Evolutionary conservation across 2,113 vertebrate species (phyloP), one percentile per base, ranked within the genome.

Genomic region (Odontophorus gujanensis): DNA sequence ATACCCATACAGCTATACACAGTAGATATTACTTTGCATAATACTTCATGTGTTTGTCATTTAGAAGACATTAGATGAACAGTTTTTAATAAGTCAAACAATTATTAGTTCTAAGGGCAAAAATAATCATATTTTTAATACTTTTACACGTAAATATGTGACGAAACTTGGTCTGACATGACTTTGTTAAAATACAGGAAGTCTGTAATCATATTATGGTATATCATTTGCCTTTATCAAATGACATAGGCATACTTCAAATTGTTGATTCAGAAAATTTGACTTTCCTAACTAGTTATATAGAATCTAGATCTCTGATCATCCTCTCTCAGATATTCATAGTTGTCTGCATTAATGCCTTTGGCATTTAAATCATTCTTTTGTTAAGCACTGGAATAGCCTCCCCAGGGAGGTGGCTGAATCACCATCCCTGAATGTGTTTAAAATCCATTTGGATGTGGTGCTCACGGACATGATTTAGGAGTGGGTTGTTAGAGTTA

Each of bases 281-380:
- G 20, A 40, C 81, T 92, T 85, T 85, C 22, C 20, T 32, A 5
- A 61, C 40, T 79, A 80, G 55, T 76, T 1, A 19, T 40, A 45
- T 12, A 1, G 45, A 4, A 43, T 81, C 18, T 55, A 12, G 3
- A 2, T 0, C 6, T 67, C 28, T 89, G 1, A 5, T 51, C 0
- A 2, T 2, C 20, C 68, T 36, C 32, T 86, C 16, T 28, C 3
- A 71, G 32, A 47, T 2, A 20, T 40, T 77, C 10, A 42, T 17
- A 34, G 16, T 8, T 57, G 6, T 61, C 4, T 9, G 73, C 30
- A 42, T 13, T 40, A n/a, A 36, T 30, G 5, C 6, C 8, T 73
- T 53, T 76, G 25, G 5, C 7, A 67, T 53, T 73, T 80, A 58
- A 90, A 85, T 40, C 40, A 40, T 40, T 40, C 40, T 40, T 40